Percentiles rank a stretch among this genome's conserved stretches.
phyloP scores from a whole-genome alignment of 2,797 vertebrate genomes.

The Lerista edwardsae region DNA sequence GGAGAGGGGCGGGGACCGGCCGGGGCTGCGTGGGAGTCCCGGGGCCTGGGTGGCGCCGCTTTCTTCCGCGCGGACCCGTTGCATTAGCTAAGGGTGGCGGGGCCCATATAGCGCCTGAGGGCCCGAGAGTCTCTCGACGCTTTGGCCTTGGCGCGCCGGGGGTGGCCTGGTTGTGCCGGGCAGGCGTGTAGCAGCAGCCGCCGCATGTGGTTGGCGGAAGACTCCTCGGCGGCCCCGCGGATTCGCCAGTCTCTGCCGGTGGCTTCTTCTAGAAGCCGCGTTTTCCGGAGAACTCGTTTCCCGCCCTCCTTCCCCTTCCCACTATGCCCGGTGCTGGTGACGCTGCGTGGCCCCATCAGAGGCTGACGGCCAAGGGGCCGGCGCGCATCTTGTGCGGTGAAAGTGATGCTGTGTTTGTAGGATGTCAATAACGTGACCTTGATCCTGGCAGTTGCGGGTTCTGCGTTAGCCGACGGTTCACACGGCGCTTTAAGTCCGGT shows the following conservation, averaged over 20 bases:
- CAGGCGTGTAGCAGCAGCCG: not conserved
- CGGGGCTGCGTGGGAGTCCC: not conserved
- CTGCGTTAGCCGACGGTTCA: not conserved
- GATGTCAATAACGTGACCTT: slow-evolving; percentile 20
- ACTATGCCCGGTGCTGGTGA: not conserved
- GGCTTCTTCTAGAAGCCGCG: not conserved
- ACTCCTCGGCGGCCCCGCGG: not conserved
- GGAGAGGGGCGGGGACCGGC: slow-evolving; percentile 36
- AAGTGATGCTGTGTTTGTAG: not conserved
- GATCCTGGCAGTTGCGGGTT: not conserved
- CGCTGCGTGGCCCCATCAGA: not conserved
- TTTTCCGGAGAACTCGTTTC: not conserved
- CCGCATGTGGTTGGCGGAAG: not conserved
- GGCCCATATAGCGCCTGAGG: too few species aligned
- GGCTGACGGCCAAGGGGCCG: not conserved
- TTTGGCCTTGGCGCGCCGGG: not conserved
- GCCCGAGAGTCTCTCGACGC: not conserved
- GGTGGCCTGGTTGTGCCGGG: not conserved
- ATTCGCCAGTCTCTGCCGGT: not conserved
- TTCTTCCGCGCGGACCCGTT: not conserved
- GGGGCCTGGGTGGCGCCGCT: not conserved
- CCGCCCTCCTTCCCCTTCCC: not conserved
- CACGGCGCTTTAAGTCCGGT: not conserved
- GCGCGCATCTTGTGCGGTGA: not conserved
- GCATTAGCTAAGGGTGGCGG: not conserved